Base-by-base conservation (phyloP, 2,888 invertebrate genomes). In the Criorhina ranunculi region DNA sequence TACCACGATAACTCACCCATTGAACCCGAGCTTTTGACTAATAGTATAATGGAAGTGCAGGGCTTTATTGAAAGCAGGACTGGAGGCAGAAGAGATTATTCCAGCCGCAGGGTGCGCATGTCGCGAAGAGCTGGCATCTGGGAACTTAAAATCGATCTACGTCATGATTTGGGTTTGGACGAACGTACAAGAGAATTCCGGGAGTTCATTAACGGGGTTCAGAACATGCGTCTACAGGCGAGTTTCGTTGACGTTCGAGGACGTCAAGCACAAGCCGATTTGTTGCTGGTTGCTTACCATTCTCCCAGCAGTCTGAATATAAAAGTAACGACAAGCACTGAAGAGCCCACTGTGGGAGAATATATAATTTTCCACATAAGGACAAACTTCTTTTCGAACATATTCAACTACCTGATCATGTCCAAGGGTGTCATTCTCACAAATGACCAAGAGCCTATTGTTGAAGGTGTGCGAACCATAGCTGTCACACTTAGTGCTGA, bases 331-430 rank as follows among this genome's bases (percentile, higher is more conserved):
- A 98, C 98, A 0, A 97, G 96, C 83, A 98, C 98, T 0, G 94
- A 94, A 9, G 93, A 95, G 66, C 96, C 98, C 0, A 92, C 96
- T 94, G 98, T 98, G 12, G 98, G 98, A 33, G 97, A 98, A 91
- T 98, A 98, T 90, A 96, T 98, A 89, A 95, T 99, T 75, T 96
- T 99, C 90, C 98, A 98, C 90, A 96, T 99, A 24, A 95, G 97
- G 88, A 96, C 97, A 76, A 98, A 98, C 91, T 97, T 96, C 91
- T 97, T 94, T 92, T 94, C 98, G 90, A 96, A 98, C 82, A 93
- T 95, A 44, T 98, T 98, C 92, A 96, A 96, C 90, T 99, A 98
- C 89, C 93, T 98, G 81, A 95, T 99, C 11, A 95, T 98, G 93
- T 96, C 98, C 0, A 98, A 98, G 91, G 98, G 98, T 3, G 96